phyloP scores from a whole-genome alignment of 2,888 invertebrate species.

The Taenaris catops region DNA sequence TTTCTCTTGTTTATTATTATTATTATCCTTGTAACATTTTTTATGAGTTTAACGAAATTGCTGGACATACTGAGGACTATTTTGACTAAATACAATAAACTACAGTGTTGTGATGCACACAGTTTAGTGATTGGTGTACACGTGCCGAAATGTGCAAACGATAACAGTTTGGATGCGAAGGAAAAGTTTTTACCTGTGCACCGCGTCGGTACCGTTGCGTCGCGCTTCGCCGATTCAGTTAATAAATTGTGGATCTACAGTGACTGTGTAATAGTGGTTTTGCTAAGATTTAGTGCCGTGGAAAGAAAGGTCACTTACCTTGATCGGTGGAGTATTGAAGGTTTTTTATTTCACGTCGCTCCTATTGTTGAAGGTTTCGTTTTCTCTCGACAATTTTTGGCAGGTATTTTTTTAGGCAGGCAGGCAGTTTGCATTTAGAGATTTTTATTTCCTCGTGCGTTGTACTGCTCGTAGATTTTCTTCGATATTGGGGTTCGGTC shows the following conservation, averaged over 20 bases:
- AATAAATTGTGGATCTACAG: conserved; percentile 69
- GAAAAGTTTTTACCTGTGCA: conserved; percentile 33
- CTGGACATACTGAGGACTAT: no score
- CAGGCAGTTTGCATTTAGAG: conserved; percentile 2
- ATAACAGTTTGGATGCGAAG: conserved; percentile 40
- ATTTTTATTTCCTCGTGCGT: conserved; percentile 1
- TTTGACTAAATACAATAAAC: no score
- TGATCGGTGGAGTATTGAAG: conserved; percentile 42
- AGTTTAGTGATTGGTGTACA: conserved; percentile 19
- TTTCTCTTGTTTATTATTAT: no score
- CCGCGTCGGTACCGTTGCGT: conserved; percentile 60
- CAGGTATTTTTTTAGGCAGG: background rate
- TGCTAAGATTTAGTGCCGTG: conserved; percentile 66
- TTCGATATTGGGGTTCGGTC: conserved; percentile 14
- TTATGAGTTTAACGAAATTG: no score
- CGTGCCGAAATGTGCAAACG: conserved; percentile 31
- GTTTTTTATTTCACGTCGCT: conserved; percentile 18
- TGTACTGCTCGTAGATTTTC: conserved; percentile 3
- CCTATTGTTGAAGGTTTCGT: conserved; percentile 21
- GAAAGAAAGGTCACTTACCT: conserved; percentile 76
- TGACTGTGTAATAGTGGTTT: conserved; percentile 60
- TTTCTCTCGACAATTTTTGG: conserved; percentile 13
- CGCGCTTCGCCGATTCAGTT: conserved; percentile 67
- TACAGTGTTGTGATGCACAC: conserved; percentile 24
- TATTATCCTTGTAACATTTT: no score